Evolutionary conservation across 2,888 invertebrate species (phyloP).

Genomic region (Escarpia spicata): DNA sequence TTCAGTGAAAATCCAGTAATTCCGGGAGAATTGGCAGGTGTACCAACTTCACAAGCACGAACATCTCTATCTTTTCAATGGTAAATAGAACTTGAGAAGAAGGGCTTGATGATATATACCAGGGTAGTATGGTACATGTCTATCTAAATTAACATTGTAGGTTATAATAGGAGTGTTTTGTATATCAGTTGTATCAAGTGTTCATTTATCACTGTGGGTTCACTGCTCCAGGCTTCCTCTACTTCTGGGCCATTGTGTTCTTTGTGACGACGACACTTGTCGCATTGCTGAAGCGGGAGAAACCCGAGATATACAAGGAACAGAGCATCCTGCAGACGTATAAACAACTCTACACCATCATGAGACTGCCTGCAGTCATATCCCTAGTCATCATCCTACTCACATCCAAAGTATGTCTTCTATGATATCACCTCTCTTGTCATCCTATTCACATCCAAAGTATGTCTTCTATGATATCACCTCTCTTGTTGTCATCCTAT

Average conservation of each 20-base stretch:
- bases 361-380: conserved; percentile 83
- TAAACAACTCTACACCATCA: conserved; percentile 81
- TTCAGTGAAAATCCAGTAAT: no score
- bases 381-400: conserved; percentile 82
- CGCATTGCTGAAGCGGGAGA: conserved; percentile 87
- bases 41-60: no score
- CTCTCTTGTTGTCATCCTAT: conserved; percentile 79
- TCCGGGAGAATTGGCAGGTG: no score
- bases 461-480: conserved; percentile 67
- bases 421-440: background rate
- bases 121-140: background rate
- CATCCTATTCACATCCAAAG: background rate
- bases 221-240: conserved; percentile 78
- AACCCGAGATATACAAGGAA: conserved; percentile 47
- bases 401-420: conserved; percentile 82
- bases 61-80: background rate
- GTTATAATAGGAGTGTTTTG: background rate
- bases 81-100: background rate
- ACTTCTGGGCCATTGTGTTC: conserved; percentile 95
- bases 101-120: background rate
- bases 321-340: conserved; percentile 78
- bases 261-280: conserved; percentile 89
- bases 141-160: background rate
- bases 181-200: background rate
- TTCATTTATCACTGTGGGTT: background rate